A percentile compares a stretch with the other conserved stretches of the same genome.
These are phyloP conservation scores for Trichogramma pretiosum DNA, from an alignment of 1,140 invertebrate genomes.

Conservation along the genomic window DNA sequence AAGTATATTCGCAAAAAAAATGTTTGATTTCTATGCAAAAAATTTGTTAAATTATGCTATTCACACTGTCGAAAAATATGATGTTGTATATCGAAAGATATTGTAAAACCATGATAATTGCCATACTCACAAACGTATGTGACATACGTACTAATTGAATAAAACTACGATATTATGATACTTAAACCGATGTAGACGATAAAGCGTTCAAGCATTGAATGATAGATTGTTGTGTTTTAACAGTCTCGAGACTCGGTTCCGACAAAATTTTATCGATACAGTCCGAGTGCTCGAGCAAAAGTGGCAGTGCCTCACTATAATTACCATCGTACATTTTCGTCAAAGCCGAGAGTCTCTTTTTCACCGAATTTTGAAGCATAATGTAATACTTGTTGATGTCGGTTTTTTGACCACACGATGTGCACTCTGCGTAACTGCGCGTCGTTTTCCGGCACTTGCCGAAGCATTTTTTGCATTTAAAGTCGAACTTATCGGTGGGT, in stretches of 20 bases:
- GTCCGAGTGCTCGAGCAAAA: constrained; percentile 31
- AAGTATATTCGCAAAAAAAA: constrained; percentile 5
- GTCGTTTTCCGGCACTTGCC: constrained; percentile 2
- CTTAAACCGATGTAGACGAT: constrained; percentile 21
- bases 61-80: constrained; percentile 1
- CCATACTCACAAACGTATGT: too few relatives aligned
- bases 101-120: background rate
- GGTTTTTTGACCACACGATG: constrained; percentile 22
- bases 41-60: constrained; percentile 3
- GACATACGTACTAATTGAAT: too few relatives aligned
- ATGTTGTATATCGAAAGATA: constrained; percentile 3
- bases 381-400: constrained; percentile 25
- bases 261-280: constrained; percentile 31
- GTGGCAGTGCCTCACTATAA: constrained; percentile 32
- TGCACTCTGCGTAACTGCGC: constrained; percentile 16
- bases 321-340: constrained; percentile 35
- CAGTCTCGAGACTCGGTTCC: constrained; percentile 33
- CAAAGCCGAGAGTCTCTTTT: constrained; percentile 29
- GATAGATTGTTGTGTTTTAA: constrained; percentile 42
- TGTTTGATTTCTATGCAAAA: constrained; percentile 2
- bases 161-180: too few relatives aligned
- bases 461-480: constrained; percentile 25
- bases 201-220: constrained; percentile 40
- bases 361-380: constrained; percentile 29
- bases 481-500: constrained; percentile 19